These are phyloP conservation scores for Pithys albifrons DNA, from an alignment of 2,113 vertebrate species.

Conservation along the genomic window DNA sequence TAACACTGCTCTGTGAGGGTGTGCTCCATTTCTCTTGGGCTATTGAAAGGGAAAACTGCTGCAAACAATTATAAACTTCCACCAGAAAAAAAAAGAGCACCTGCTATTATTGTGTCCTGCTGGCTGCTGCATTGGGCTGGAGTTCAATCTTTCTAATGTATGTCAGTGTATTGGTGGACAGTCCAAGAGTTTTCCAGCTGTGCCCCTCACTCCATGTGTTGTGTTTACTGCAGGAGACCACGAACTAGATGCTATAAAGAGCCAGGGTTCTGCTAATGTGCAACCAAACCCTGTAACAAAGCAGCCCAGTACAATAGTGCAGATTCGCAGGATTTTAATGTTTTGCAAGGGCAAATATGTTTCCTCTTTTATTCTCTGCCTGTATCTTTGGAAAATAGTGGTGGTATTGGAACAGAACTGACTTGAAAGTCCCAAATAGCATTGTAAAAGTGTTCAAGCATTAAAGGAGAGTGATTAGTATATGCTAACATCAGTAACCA, in stretches of 20 bases:
- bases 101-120: neutral
- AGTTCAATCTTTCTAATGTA: neutral
- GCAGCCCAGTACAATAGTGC: neutral
- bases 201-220: neutral
- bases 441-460: neutral
- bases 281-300: neutral
- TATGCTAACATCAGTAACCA: neutral
- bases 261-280: neutral
- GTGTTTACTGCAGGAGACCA: neutral
- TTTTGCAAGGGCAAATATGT: neutral
- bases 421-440: neutral
- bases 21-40: neutral
- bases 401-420: neutral
- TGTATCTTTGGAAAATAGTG: neutral
- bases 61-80: neutral
- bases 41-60: neutral
- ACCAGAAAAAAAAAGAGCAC: neutral
- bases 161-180: neutral
- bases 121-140: neutral
- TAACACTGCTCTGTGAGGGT: neutral
- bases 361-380: neutral
- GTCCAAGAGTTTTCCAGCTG: neutral
- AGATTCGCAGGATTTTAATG: neutral
- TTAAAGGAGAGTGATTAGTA: neutral
- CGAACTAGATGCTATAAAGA: neutral